These are phyloP conservation scores for Coryphaenoides rupestris DNA, from an alignment of 2,113 vertebrate species.

Conservation along the genomic window DNA sequence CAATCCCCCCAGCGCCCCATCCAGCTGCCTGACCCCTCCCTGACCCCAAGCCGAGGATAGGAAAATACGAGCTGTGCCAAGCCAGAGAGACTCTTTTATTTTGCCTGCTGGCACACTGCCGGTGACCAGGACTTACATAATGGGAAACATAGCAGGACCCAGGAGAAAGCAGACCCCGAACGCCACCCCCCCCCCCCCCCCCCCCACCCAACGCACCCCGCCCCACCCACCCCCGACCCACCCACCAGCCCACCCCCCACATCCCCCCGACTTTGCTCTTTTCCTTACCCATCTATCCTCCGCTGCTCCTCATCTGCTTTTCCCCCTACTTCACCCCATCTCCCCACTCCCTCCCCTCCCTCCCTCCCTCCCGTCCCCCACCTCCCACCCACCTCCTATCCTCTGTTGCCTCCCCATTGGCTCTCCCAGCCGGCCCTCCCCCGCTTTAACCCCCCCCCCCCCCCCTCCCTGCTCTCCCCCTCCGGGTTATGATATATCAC, in stretches of 20 bases:
- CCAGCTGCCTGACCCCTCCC: constrained; percentile 99
- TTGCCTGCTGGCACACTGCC: constrained; percentile 99
- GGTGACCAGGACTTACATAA: constrained; percentile 99
- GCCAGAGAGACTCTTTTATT: constrained; percentile 99
- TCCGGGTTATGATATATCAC: constrained; percentile 94
- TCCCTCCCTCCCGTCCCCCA: too few species aligned
- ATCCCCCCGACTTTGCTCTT: constrained; percentile 34
- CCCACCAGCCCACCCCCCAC: constrained; percentile 58
- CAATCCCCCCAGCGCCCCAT: constrained; percentile 99
- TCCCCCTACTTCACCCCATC: constrained; percentile 71
- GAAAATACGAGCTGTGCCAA: constrained; percentile 99
- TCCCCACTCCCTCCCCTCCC: constrained; percentile 59
- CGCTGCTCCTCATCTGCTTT: constrained; percentile 79
- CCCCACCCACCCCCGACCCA: constrained; percentile 25
- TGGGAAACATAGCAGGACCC: constrained; percentile 99
- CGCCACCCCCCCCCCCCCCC: constrained; percentile 56
- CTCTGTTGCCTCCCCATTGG: constrained; percentile 81
- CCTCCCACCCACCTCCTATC: constrained; percentile 72
- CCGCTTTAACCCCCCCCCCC: constrained; percentile 51
- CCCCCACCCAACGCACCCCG: constrained; percentile 59
- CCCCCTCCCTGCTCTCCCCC: constrained; percentile 77
- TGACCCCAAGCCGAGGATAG: constrained; percentile 99
- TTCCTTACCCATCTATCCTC: constrained; percentile 75
- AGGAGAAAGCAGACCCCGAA: constrained; percentile 84
- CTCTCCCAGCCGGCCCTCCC: constrained; percentile 61